Evolutionary conservation across 2,888 invertebrate species (phyloP).

Genomic region (Hesperia comma): DNA sequence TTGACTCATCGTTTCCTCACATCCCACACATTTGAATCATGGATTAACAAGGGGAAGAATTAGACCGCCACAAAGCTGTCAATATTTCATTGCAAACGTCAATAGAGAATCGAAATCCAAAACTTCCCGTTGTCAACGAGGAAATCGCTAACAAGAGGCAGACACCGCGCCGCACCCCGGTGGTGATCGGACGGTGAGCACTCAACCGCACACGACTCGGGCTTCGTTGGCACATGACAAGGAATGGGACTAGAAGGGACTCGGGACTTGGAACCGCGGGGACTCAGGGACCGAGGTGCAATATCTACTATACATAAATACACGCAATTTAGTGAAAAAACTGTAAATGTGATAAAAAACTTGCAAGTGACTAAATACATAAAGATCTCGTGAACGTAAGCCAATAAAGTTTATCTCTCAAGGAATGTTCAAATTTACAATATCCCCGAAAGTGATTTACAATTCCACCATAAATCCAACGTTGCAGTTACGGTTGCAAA

Average conservation of each 20-base stretch:
- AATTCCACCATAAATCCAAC: slow-evolving; percentile 62
- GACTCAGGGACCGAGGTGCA: slow-evolving; percentile 61
- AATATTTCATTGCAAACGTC: background rate
- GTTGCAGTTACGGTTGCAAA: slow-evolving; percentile 65
- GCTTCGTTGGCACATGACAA: slow-evolving; percentile 79
- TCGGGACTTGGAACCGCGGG: slow-evolving; percentile 68
- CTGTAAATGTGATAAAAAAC: slow-evolving; percentile 37
- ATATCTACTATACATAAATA: slow-evolving; percentile 50
- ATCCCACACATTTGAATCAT: background rate
- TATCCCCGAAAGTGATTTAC: slow-evolving; percentile 68
- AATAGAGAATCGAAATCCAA: too few species aligned
- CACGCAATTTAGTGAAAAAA: slow-evolving; percentile 51
- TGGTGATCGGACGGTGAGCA: slow-evolving; percentile 44
- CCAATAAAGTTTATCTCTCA: slow-evolving; percentile 68
- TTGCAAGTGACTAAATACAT: slow-evolving; percentile 40
- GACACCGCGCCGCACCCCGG: background rate
- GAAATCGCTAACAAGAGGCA: too few species aligned
- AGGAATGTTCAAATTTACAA: slow-evolving; percentile 76
- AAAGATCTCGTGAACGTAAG: slow-evolving; percentile 49
- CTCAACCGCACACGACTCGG: slow-evolving; percentile 61
- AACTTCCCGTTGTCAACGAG: too few species aligned
- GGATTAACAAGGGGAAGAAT: background rate
- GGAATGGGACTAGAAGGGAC: slow-evolving; percentile 80
- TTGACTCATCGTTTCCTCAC: too few species aligned
- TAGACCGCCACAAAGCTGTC: background rate